Evolutionary conservation across 2,888 invertebrate genomes (phyloP).

Genomic region (Aporophyla nigra): DNA sequence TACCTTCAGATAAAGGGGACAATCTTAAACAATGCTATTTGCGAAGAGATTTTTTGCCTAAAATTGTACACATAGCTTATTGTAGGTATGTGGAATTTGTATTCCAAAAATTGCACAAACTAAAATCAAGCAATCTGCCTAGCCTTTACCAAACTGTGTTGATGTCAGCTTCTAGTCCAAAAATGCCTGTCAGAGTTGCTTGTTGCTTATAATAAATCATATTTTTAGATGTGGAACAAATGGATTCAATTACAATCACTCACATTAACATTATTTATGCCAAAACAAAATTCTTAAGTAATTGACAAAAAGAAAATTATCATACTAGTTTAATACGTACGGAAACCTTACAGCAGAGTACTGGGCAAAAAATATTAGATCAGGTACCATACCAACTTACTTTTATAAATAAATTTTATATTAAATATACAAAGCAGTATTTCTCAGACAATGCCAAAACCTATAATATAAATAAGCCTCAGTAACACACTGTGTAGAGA

Average conservation of each 20-base stretch:
- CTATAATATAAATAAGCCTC: too few relatives aligned
- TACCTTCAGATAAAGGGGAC: constrained; percentile 13
- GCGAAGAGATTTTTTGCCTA: constrained; percentile 10
- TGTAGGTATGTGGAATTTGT: neutral
- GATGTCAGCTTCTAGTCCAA: neutral
- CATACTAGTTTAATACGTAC: too few relatives aligned
- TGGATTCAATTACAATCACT: neutral
- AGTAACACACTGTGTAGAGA: too few relatives aligned
- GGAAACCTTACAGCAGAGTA: neutral
- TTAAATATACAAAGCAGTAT: too few relatives aligned
- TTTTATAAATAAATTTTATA: neutral
- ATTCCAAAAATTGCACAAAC: too few relatives aligned
- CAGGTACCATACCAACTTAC: neutral
- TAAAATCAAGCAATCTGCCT: neutral
- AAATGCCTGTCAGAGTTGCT: neutral
- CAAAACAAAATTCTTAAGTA: neutral
- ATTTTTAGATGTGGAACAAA: neutral
- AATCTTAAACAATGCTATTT: constrained; percentile 14
- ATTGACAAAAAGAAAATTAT: too few relatives aligned
- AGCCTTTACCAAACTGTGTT: neutral
- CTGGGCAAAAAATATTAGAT: neutral
- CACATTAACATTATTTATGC: neutral
- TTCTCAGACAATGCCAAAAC: neutral
- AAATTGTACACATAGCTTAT: neutral
- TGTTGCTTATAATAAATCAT: neutral